Base-by-base conservation (phyloP, 2,888 invertebrate genomes). In the Epistrophe eligans region DNA sequence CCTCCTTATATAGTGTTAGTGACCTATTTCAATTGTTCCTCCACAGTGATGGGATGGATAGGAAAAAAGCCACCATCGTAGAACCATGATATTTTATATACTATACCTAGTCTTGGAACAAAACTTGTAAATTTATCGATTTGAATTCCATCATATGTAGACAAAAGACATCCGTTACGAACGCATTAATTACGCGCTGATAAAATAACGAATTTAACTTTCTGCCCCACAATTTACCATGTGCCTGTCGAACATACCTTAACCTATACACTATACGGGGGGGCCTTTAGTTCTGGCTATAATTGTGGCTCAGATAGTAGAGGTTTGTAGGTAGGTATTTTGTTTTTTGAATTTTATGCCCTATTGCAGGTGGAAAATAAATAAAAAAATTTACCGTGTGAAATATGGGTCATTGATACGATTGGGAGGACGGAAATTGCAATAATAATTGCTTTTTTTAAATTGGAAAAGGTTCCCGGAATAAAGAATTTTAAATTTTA, bases 381-480 rank as follows among this genome's bases (percentile, higher is more conserved):
- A 38, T 67, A 73, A 66, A 58, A 58, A 71, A 66, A 67, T 62
- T 13, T 19, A 35, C 50, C 71, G 64, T 64, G 64, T 74, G 58
- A 74, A 85, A 85, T 79, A 85, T 85, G 77, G 85, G 85, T 85
- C 85, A 85, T 24, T 57, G 71, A 32, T 71, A 10, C 10, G 84
- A 70, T 40, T 55, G 55, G 70, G 82, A 52, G 70, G 74, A 77
- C 77, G 85, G 85, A 70, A 85, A 85, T 85, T 70, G 84, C 84
- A 84, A 84, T 84, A 84, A 80, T 84, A 84, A 84, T 84, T 80
- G 77, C 52, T 66, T 84, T 80, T n/a, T 80, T 79, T 24, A 64
- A 85, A 73, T 57, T 70, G 45, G 66, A 57, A 55, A 73, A 43
- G 43, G 35, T 58, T 70, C 48, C 19, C 5, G 28, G 60, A 66